Conservation (phyloP, 2,113 vertebrate species). For the Thunnus thynnus region DNA sequence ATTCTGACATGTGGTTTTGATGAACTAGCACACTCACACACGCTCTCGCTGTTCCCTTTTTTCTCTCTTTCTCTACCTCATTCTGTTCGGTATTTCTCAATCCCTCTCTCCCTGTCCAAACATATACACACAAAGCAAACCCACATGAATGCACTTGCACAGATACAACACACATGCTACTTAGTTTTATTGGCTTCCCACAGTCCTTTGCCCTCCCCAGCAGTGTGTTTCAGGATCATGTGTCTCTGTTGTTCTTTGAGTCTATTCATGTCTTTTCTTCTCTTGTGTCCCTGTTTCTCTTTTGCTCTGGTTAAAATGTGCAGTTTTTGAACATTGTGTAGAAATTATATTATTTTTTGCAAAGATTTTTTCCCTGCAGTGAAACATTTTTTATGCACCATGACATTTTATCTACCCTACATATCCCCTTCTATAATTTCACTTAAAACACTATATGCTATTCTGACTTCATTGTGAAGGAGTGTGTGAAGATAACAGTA, state of each 20-base stretch:
- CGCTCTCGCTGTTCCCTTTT: slow-evolving; percentile 19
- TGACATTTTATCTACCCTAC: too few species aligned
- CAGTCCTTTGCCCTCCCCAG: slow-evolving; percentile 1
- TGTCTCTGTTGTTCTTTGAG: slow-evolving; percentile 23
- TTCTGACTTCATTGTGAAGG: too few species aligned
- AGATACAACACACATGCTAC: background rate
- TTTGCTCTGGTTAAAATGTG: background rate
- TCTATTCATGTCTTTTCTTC: slow-evolving; percentile 4
- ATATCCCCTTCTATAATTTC: too few species aligned
- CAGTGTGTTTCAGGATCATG: background rate
- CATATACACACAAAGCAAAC: background rate
- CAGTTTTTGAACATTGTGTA: too few species aligned
- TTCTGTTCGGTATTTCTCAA: slow-evolving; percentile 34
- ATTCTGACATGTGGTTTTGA: slow-evolving; percentile 71
- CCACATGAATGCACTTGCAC: background rate
- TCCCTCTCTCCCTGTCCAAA: background rate
- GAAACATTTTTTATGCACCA: too few species aligned
- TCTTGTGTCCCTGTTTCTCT: background rate
- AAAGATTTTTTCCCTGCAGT: background rate
- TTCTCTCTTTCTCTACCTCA: slow-evolving; percentile 47
- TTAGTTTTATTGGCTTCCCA: background rate
- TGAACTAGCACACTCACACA: slow-evolving; percentile 42
- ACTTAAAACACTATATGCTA: too few species aligned
- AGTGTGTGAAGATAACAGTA: too few species aligned
- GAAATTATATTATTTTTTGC: background rate